phyloP scores from a whole-genome alignment of 2,888 invertebrate genomes.

The Arctia plantaginis region DNA sequence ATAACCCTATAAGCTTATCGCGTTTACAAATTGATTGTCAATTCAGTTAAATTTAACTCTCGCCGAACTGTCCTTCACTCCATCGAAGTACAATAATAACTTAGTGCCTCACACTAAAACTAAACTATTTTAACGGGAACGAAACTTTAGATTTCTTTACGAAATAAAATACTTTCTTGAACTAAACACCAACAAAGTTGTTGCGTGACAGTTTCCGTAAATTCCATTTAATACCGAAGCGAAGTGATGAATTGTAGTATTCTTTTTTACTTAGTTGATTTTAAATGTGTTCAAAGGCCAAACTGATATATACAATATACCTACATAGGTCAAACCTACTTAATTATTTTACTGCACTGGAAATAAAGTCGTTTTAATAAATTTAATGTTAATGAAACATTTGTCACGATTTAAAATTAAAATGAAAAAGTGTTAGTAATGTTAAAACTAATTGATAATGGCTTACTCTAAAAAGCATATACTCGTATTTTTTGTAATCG shows the following conservation, averaged over 20 bases:
- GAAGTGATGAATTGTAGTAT: not conserved
- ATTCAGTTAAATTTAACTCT: constrained; percentile 56
- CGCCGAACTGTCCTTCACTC: constrained; percentile 28
- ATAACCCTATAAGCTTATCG: constrained; percentile 69
- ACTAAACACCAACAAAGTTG: not conserved
- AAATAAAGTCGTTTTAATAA: not conserved
- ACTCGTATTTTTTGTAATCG: not conserved
- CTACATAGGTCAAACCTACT: not conserved
- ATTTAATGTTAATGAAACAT: not conserved
- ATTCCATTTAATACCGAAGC: not conserved
- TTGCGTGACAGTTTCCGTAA: not conserved
- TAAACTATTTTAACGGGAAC: not conserved
- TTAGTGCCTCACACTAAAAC: not conserved
- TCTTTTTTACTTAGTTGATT: not conserved
- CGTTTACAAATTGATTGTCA: constrained; percentile 73
- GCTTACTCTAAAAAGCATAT: not conserved
- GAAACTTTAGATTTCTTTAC: not conserved
- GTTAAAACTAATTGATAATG: not conserved
- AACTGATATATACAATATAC: no score
- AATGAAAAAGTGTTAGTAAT: not conserved
- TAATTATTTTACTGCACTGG: not conserved
- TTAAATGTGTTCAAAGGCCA: not conserved
- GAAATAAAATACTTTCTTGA: not conserved
- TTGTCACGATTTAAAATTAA: not conserved
- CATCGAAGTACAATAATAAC: not conserved